These are phyloP conservation scores for Luehdorfia chinensis DNA, from an alignment of 1,140 invertebrate species.

Conservation along the genomic window DNA sequence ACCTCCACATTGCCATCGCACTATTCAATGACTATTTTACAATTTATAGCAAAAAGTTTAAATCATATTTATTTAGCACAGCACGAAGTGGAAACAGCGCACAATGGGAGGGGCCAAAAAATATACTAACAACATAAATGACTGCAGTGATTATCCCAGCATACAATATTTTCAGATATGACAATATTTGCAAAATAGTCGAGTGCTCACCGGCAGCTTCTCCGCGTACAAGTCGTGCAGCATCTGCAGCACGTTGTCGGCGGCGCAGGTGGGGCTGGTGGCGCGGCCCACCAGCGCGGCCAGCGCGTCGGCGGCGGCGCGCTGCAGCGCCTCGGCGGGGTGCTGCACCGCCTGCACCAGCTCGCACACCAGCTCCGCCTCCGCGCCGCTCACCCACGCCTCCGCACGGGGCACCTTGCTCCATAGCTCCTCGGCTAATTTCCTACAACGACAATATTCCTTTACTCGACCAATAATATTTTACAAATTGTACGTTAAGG, in stretches of 20 bases:
- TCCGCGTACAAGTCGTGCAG: slow-evolving; percentile 88
- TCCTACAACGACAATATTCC: slow-evolving; percentile 59
- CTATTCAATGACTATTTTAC: no score
- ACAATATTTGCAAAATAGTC: no score
- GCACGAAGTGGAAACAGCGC: no score
- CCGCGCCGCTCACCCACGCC: slow-evolving; percentile 56
- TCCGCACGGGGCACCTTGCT: slow-evolving; percentile 41
- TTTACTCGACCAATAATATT: no score
- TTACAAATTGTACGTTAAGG: no score
- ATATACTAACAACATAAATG: no score
- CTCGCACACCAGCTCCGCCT: slow-evolving; percentile 78
- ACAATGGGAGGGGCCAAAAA: no score
- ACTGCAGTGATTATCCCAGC: no score
- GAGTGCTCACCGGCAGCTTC: slow-evolving; percentile 80
- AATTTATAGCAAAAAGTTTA: no score
- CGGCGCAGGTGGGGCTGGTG: slow-evolving; percentile 37
- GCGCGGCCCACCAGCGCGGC: slow-evolving; percentile 80
- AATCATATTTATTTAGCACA: no score
- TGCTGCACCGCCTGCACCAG: slow-evolving; percentile 88
- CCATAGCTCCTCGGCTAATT: slow-evolving; percentile 85
- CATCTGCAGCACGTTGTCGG: slow-evolving; percentile 79
- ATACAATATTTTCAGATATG: no score
- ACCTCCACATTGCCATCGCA: no score
- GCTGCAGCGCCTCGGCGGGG: slow-evolving; percentile 86
- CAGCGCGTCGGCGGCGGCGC: slow-evolving; percentile 86